Percentiles rank a stretch among this genome's conserved stretches.
phyloP scores from a whole-genome alignment of 1,140 invertebrate genomes.

The Rhyzopertha dominica region DNA sequence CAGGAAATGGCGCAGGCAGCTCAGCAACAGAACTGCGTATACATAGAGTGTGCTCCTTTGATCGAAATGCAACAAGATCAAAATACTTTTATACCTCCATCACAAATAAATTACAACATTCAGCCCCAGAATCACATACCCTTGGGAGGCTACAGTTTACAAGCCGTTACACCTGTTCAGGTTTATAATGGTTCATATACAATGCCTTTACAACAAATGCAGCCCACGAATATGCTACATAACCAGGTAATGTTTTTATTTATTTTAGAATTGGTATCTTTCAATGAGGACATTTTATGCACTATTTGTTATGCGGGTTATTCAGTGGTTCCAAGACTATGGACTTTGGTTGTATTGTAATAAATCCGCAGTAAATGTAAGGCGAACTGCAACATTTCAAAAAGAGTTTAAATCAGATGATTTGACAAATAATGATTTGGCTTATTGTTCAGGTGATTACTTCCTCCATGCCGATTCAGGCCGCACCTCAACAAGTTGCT shows the following conservation, averaged over 20 bases:
- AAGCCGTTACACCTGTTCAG: conserved; percentile 29
- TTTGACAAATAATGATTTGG: too few relatives aligned
- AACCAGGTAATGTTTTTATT: conserved; percentile 21
- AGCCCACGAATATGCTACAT: conserved; percentile 23
- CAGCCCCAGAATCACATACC: conserved; percentile 26
- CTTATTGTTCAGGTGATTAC: too few relatives aligned
- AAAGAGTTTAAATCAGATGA: too few relatives aligned
- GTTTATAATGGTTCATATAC: conserved; percentile 29
- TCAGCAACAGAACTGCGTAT: conserved; percentile 24
- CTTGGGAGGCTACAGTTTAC: conserved; percentile 26
- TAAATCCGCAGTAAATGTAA: too few relatives aligned
- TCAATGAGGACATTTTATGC: too few relatives aligned
- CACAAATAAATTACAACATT: conserved; percentile 33
- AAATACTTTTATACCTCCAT: conserved; percentile 16
- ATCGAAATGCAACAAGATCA: conserved; percentile 24
- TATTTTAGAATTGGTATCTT: too few relatives aligned
- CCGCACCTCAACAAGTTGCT: conserved; percentile 21
- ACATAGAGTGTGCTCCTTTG: conserved; percentile 28
- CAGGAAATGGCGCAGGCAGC: conserved; percentile 11
- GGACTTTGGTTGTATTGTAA: too few relatives aligned
- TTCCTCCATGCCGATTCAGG: too few relatives aligned
- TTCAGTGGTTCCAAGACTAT: too few relatives aligned
- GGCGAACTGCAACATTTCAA: too few relatives aligned
- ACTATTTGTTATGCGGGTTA: too few relatives aligned
- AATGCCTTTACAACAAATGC: conserved; percentile 27